Evolutionary conservation across 2,113 vertebrate species (phyloP), one percentile per base, ranked within the genome.

Genomic region (Dunckerocampus dactyliophorus): DNA sequence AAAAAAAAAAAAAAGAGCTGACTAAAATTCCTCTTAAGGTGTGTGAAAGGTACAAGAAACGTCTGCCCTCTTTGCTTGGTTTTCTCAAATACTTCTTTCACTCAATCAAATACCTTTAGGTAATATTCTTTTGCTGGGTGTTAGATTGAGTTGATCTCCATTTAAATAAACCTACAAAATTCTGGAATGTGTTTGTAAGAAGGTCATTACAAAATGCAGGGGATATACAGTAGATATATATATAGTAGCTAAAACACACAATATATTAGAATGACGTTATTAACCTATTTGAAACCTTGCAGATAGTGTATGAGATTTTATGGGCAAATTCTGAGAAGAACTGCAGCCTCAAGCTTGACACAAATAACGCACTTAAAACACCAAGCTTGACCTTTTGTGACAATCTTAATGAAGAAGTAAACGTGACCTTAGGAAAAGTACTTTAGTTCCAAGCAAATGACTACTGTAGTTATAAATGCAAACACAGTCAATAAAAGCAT

Each of bases 341-440:
- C 47, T 69, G 46, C 37, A 74, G 19, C 55, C 61, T 57, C 64
- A 28, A 59, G 61, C 48, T 13, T 51, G 34, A 62, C 43, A 43
- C 45, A 45, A 66, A 52, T 57, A 69, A 54, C 67, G 71, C 47
- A 65, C 43, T 37, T 10, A 59, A 47, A 24, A 73, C 31, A 1
- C 5, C 5, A 28, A 28, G 74, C 71, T 76, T 67, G 31, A 53
- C 64, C 69, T 58, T 54, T 77, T 74, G 71, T 79, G n/a, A 95
- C 93, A 95, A 92, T 96, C 93, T 89, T 89, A 59, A 92, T 93
- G 88, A 42, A 42, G 11, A 91, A 93, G 92, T 92, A 93, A 89
- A 91, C 84, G 83, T 89, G 86, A 91, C 91, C 89, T 91, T 90
- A 92, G 86, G 87, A 34, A 92, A 91, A 89, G 78, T 83, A 89